These are phyloP conservation scores for Sturmia bella DNA, from an alignment of 2,888 invertebrate genomes.

Conservation along the genomic window DNA sequence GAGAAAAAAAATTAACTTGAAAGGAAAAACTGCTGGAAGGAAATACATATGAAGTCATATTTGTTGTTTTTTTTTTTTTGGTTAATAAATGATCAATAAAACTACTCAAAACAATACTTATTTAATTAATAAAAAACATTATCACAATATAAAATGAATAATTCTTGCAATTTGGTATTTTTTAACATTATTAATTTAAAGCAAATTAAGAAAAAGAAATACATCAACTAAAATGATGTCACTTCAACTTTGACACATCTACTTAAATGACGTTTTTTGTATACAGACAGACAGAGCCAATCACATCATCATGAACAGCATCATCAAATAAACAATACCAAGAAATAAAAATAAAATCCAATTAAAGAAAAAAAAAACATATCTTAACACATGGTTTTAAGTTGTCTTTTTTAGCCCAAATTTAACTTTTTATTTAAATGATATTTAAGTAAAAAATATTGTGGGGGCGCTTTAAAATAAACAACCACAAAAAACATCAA, in stretches of 20 bases:
- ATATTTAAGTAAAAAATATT: constrained; percentile 2
- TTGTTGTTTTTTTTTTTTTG: constrained; percentile 10
- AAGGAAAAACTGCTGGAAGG: constrained; percentile 4
- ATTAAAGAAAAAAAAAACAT: background rate
- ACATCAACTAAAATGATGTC: constrained; percentile 51
- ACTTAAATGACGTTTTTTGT: constrained; percentile 38
- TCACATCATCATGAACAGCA: constrained; percentile 50
- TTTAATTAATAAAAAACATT: constrained; percentile 49
- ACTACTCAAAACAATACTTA: constrained; percentile 23
- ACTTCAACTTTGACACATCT: constrained; percentile 44
- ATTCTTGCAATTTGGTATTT: constrained; percentile 12
- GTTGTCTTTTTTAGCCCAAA: constrained; percentile 25
- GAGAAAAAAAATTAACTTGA: constrained; percentile 24
- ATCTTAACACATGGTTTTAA: constrained; percentile 54
- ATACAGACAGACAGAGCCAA: too few relatives aligned
- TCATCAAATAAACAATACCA: background rate
- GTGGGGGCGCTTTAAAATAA: constrained; percentile 38
- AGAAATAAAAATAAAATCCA: background rate
- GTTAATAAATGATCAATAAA: constrained; percentile 4
- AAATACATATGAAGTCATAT: constrained; percentile 53
- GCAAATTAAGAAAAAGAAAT: background rate
- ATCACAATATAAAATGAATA: constrained; percentile 7
- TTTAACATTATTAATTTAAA: background rate
- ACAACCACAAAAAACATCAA: background rate
- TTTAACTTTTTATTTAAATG: background rate